Base-by-base conservation (phyloP, 2,888 invertebrate genomes). In the Matsumyia berberina region DNA sequence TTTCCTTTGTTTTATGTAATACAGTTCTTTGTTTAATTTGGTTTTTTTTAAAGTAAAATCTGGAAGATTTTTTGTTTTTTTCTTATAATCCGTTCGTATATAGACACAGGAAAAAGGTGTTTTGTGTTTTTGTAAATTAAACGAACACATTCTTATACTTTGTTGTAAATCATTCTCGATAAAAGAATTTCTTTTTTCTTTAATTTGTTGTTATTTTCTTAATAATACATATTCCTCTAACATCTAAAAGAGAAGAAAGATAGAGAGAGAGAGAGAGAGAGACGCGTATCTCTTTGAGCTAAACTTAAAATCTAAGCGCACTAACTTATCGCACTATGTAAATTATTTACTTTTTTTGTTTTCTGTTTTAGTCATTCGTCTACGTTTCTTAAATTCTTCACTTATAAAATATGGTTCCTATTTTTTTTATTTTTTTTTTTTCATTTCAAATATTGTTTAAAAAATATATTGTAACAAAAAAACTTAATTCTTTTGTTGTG, bases 401-500 rank as follows among this genome's bases (percentile, higher is more conserved):
- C 86, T 87, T 87, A 85, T 74, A 86, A 70, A 86, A 86, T 87
- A 72, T 80, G 78, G 81, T 87, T 86, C 86, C 73, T 82, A 57
- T 87, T 86, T 70, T 87, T 81, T 87, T 87, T 87, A 31, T 31
- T 37, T 81, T 87, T 87, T 87, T 24, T 49, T 42, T 33, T 15
- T 39, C 2, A 35, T 42, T 24, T 62, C 9, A 62, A 60, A 80
- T 67, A 72, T 62, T 51, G n/a, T 73, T 70, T 88, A 87, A 89
- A 90, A 90, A 90, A 90, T 89, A 88, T 90, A 90, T 90, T 89
- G 88, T 89, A 90, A 90, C 89, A 89, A 69, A 60, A 62, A 76
- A 76, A 72, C 42, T 57, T 57, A 73, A 81, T 58, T 53, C 15
- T 70, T 67, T 74, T 76, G 33, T 80, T 69, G 31, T 60, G 17